Conservation (phyloP, 2,113 vertebrate species). For the Carassius gibelio region DNA sequence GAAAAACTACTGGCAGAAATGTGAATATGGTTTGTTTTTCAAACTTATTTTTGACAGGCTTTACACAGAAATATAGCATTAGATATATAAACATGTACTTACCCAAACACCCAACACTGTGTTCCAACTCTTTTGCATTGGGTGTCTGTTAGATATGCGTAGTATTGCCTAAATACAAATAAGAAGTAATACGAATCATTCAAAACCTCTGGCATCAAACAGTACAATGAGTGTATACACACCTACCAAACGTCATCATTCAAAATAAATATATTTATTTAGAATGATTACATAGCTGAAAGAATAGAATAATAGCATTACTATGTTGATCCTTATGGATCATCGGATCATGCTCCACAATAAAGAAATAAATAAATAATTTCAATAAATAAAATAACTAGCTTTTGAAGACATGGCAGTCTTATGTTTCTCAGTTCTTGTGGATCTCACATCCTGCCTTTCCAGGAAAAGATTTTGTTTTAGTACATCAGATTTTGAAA, state of each 20-base stretch:
- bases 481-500: not conserved
- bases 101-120: slow-evolving; percentile 98
- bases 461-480: slow-evolving; percentile 20
- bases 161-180: slow-evolving; percentile 84
- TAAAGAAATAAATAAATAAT: not conserved
- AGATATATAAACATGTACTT: slow-evolving; percentile 67
- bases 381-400: not conserved
- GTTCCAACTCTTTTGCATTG: slow-evolving; percentile 95
- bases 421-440: not conserved
- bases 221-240: not conserved
- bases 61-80: not conserved
- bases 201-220: not conserved
- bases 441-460: not conserved
- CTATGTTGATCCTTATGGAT: not conserved
- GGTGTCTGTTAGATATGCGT: slow-evolving; percentile 93
- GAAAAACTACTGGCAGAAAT: slow-evolving; percentile 46
- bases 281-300: not conserved
- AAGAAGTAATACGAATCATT: not conserved
- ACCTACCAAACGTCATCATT: not conserved
- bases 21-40: not conserved
- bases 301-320: not conserved
- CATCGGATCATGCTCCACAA: not conserved
- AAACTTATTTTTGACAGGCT: not conserved
- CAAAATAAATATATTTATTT: not conserved
- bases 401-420: not conserved